These are phyloP conservation scores for Acleris literana DNA, from an alignment of 2,888 invertebrate species.

Conservation along the genomic window DNA sequence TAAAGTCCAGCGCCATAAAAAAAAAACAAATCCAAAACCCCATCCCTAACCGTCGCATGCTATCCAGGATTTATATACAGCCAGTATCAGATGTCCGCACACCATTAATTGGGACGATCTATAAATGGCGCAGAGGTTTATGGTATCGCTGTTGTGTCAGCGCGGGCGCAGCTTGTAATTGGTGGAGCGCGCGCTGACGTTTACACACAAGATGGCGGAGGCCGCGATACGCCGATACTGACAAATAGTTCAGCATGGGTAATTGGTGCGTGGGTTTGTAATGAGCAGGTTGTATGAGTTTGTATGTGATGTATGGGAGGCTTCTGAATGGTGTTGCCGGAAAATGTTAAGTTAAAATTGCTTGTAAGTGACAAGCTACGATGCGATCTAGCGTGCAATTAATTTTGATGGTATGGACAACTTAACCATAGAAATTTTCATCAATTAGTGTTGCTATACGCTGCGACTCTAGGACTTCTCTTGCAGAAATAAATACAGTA, in stretches of 20 bases:
- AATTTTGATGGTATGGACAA: too few relatives aligned
- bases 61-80: conserved; percentile 35
- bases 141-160: conserved; percentile 78
- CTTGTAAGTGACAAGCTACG: too few relatives aligned
- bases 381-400: too few relatives aligned
- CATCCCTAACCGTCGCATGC: conserved; percentile 25
- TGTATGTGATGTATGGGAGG: conserved; percentile 39
- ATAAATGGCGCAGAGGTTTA: conserved; percentile 80
- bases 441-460: too few relatives aligned
- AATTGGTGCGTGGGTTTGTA: conserved; percentile 52
- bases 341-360: too few relatives aligned
- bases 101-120: conserved; percentile 77
- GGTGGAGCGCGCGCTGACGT: conserved; percentile 79
- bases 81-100: conserved; percentile 63
- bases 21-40: neutral
- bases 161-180: conserved; percentile 79
- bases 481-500: too few relatives aligned
- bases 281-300: conserved; percentile 40
- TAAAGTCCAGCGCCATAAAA: neutral
- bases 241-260: conserved; percentile 65
- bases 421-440: too few relatives aligned
- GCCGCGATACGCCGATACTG: conserved; percentile 74
- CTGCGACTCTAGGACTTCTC: too few relatives aligned
- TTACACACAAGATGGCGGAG: conserved; percentile 80
- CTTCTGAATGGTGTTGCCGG: too few relatives aligned